Evolutionary conservation across 2,113 vertebrate genomes (phyloP).

Genomic region (Synodontis membranacea): DNA sequence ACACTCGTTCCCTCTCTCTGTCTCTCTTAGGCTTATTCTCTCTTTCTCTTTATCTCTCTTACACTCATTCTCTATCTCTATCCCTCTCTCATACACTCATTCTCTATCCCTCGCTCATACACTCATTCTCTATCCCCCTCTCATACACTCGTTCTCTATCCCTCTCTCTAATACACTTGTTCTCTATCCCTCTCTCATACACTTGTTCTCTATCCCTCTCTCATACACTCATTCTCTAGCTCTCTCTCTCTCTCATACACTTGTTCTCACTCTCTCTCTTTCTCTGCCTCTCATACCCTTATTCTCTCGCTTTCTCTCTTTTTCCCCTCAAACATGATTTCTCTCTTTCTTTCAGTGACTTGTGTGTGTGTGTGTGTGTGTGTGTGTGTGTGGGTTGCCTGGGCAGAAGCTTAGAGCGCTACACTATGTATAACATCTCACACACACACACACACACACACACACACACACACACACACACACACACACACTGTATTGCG

Average conservation of each 20-base stretch:
- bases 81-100: no score
- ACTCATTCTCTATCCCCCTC: not conserved
- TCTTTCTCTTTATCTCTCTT: no score
- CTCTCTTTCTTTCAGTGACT: not conserved
- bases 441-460: not conserved
- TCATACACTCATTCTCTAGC: no score
- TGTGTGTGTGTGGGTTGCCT: slow-evolving; percentile 59
- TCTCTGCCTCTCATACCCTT: not conserved
- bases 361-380: slow-evolving; percentile 41
- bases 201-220: no score
- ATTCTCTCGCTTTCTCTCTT: not conserved
- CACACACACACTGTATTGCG: slow-evolving; percentile 51
- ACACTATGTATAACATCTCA: slow-evolving; percentile 57
- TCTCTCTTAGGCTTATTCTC: no score
- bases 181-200: no score
- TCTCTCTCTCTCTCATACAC: no score
- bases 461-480: slow-evolving; percentile 25
- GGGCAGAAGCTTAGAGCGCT: slow-evolving; percentile 53
- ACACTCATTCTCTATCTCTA: no score
- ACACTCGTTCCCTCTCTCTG: no score
- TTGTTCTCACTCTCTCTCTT: not conserved
- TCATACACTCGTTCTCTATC: not conserved
- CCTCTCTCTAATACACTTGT: no score
- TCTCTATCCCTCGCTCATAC: not conserved
- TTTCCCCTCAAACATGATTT: not conserved